Conservation (phyloP, 1,140 invertebrate species). For the Subanguina moxae region DNA sequence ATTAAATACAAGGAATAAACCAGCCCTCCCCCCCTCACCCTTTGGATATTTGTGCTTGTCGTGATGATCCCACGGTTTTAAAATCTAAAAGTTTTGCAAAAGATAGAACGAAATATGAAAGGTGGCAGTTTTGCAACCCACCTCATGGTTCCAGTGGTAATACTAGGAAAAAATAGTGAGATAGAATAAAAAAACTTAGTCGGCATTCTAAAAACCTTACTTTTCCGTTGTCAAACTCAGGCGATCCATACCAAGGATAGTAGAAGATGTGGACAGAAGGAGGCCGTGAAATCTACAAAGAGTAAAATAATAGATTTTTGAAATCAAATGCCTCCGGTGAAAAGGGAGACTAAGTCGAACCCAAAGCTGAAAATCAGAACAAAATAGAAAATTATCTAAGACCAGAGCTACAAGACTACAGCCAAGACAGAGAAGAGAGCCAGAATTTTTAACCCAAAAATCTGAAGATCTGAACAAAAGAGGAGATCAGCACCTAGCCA, state of each 20-base stretch:
- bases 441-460: too few relatives aligned
- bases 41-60: conserved; percentile 53
- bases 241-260: conserved; percentile 64
- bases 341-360: too few relatives aligned
- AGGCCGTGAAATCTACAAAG: conserved; percentile 26
- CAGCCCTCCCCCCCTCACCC: conserved; percentile 16
- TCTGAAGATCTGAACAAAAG: neutral
- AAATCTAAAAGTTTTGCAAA: too few relatives aligned
- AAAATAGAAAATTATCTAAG: too few relatives aligned
- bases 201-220: too few relatives aligned
- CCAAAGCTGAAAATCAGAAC: too few relatives aligned
- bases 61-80: conserved; percentile 58
- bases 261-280: conserved; percentile 62
- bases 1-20: conserved; percentile 7
- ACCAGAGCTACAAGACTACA: neutral
- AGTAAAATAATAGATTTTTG: conserved; percentile 27
- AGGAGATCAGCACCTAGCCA: too few relatives aligned
- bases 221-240: conserved; percentile 57
- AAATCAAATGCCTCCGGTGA: neutral
- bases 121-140: too few relatives aligned
- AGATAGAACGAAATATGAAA: too few relatives aligned
- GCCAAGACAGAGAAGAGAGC: too few relatives aligned
- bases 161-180: conserved; percentile 46
- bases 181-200: too few relatives aligned
- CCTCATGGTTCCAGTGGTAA: conserved; percentile 61